Conservation (phyloP, 2,113 vertebrate genomes). For the Melozone crissalis region DNA sequence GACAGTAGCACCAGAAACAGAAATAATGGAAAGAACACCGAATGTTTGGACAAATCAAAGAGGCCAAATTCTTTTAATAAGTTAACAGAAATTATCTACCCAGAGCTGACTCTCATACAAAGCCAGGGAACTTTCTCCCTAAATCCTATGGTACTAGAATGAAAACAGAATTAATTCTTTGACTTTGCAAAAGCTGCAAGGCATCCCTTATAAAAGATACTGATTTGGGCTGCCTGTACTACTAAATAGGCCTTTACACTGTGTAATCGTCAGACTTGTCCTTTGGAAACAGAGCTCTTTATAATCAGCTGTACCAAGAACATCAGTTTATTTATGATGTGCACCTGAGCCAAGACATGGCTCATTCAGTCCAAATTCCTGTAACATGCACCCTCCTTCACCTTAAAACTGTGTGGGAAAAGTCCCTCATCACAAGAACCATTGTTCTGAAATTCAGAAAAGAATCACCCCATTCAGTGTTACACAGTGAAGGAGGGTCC, state of each 20-base stretch:
- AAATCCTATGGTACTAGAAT: background rate
- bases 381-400: background rate
- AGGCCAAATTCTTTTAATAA: background rate
- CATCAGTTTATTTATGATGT: background rate
- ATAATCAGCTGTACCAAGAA: background rate
- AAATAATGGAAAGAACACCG: background rate
- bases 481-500: background rate
- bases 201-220: background rate
- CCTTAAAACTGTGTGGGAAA: background rate
- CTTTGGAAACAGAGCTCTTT: background rate
- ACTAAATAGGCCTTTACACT: background rate
- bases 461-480: accelerated
- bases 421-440: background rate
- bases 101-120: background rate
- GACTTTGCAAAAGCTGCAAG: background rate
- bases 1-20: background rate
- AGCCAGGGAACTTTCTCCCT: background rate
- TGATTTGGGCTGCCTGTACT: background rate
- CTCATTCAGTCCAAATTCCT: background rate
- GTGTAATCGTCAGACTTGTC: background rate
- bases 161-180: background rate
- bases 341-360: background rate
- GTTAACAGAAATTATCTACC: background rate
- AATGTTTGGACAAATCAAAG: background rate
- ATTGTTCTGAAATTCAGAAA: background rate